Base-by-base conservation (phyloP, 2,797 vertebrate genomes). In the Dendrocincla tyrannina region DNA sequence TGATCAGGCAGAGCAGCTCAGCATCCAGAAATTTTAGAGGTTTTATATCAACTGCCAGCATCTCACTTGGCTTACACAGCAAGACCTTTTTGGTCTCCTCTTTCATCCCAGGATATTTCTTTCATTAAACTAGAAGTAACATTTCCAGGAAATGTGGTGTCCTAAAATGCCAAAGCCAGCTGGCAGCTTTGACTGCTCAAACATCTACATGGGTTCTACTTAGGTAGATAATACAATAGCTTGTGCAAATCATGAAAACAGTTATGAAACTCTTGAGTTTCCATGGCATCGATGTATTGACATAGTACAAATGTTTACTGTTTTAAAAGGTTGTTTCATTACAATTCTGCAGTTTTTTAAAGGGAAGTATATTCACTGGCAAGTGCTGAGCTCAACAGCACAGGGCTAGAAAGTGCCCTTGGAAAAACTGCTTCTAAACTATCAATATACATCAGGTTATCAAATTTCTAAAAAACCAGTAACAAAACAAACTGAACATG, bases 31-130 rank as follows among this genome's bases (percentile, higher is more conserved):
- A 95, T 96, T 94, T 96, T 89, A 96, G 91, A 95, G 95, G 94
- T 95, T 97, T 95, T 95, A 78, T 89, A 64, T 94, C 94, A 96
- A 85, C 92, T 95, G 96, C 96, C 96, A 97, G 75, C 90, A 93
- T 84, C 83, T 95, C 88, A 44, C 89, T 95, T 96, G 95, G 93
- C 95, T 81, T 85, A 69, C 63, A 76, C 25, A 93, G 92, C 88
- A 88, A 95, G 96, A 95, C 90, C 91, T 95, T 92, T 94, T 24
- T 83, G 76, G 80, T 96, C 84, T 95, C 88, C 62, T 92, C 93
- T 95, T 96, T 95, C 94, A 96, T 85, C 91, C 92, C 86, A 95
- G 78, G 93, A 89, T 95, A 95, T 95, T 95, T 96, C 85, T 96
- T 96, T 96, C 93, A 95, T 95, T 95, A 95, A 95, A 79, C 70